Evolutionary conservation across 2,113 vertebrate species (phyloP).

Genomic region (Hyla sarda): DNA sequence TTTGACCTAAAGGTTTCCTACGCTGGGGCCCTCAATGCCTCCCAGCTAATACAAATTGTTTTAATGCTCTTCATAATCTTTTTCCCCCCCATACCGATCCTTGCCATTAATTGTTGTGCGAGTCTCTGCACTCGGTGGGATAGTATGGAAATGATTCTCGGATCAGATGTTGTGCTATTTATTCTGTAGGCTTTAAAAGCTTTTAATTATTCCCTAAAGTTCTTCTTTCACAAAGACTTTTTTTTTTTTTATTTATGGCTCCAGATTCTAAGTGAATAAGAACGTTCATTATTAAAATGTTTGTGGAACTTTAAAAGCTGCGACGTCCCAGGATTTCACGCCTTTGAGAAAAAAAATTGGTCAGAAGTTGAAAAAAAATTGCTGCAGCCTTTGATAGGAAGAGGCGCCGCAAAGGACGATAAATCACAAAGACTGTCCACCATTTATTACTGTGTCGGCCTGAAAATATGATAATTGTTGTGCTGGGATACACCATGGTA

Average conservation of each 20-base stretch:
- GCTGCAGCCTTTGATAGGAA: conserved; percentile 38
- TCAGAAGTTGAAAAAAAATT: conserved; percentile 49
- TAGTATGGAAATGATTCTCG: conserved; percentile 58
- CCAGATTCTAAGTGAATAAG: conserved; percentile 66
- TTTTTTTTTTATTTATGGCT: conserved; percentile 67
- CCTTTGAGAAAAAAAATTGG: conserved; percentile 43
- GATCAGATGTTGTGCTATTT: conserved; percentile 64
- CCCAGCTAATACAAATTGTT: conserved; percentile 58
- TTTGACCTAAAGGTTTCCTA: conserved; percentile 41
- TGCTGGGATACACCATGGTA: not conserved
- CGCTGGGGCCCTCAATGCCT: conserved; percentile 48
- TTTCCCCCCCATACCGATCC: not conserved
- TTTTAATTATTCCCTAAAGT: conserved; percentile 68
- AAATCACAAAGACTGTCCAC: conserved; percentile 53
- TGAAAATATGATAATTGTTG: conserved; percentile 12
- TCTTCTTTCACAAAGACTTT: conserved; percentile 61
- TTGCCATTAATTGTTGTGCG: conserved; percentile 63
- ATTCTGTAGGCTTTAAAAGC: conserved; percentile 64
- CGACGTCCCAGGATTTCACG: not conserved
- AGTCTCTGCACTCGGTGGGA: conserved; percentile 61
- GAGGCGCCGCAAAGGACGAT: conserved; percentile 42
- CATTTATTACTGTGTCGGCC: not conserved
- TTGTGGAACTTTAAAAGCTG: conserved; percentile 62
- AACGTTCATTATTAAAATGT: conserved; percentile 65
- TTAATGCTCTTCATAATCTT: conserved; percentile 60